These are phyloP conservation scores for Orcinus orca DNA, from an alignment of 2,113 vertebrate species.

Conservation along the genomic window DNA sequence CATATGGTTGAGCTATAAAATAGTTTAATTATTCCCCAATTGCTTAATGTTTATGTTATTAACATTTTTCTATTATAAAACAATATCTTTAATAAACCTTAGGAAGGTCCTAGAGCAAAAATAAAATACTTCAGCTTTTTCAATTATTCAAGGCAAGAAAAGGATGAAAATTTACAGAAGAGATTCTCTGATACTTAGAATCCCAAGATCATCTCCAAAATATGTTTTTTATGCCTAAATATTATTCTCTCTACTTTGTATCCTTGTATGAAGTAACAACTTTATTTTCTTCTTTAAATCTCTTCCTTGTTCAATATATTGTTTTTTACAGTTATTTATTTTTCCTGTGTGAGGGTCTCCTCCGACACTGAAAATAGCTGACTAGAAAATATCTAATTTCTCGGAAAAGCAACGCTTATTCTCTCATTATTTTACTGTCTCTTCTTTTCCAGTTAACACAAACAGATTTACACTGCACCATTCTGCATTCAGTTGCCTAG, in stretches of 20 bases:
- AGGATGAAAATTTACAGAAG: neutral
- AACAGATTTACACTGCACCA: neutral
- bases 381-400: neutral
- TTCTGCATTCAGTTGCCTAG: neutral
- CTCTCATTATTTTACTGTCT: neutral
- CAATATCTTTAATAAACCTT: constrained; percentile 43
- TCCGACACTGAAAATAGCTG: neutral
- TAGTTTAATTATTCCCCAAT: constrained; percentile 58
- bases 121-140: constrained; percentile 51
- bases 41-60: constrained; percentile 52
- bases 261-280: neutral
- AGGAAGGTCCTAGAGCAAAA: constrained; percentile 20
- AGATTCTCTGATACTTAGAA: neutral
- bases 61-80: constrained; percentile 43
- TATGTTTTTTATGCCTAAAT: neutral
- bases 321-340: neutral
- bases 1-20: constrained; percentile 45
- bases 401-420: neutral
- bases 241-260: neutral
- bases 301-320: neutral
- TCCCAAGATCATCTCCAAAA: neutral
- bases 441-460: constrained; percentile 15
- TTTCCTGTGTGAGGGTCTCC: neutral
- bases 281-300: constrained; percentile 1
- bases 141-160: constrained; percentile 41